Evolutionary conservation across 2,797 vertebrate species (phyloP).

Genomic region (Pteropus rufus): DNA sequence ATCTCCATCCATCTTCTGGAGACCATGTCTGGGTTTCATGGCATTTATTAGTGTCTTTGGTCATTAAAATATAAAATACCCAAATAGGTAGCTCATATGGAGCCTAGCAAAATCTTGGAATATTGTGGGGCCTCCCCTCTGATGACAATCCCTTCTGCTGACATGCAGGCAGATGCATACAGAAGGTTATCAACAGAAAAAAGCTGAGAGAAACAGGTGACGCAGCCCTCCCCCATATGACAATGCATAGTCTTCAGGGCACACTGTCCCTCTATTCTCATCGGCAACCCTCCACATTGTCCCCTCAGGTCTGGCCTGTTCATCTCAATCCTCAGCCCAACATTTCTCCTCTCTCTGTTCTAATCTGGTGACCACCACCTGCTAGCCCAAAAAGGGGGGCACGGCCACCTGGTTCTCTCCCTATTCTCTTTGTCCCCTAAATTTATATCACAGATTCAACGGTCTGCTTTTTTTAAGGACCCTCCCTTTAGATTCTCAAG

Average conservation of each 20-base stretch:
- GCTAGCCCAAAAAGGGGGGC: background rate
- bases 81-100: background rate
- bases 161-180: background rate
- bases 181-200: conserved; percentile 23
- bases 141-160: background rate
- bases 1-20: background rate
- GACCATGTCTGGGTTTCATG: background rate
- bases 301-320: background rate
- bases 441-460: background rate
- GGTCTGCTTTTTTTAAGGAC: background rate
- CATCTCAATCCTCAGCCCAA: background rate
- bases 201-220: background rate
- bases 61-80: background rate
- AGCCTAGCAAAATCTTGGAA: background rate
- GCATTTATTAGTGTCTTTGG: background rate
- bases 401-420: background rate
- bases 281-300: rapidly evolving
- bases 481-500: background rate
- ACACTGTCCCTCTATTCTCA: background rate
- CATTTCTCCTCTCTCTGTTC: background rate
- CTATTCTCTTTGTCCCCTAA: background rate
- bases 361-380: background rate
- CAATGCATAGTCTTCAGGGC: background rate
- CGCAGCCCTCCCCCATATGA: rapidly evolving
- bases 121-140: background rate